Evolutionary conservation across 2,888 invertebrate species (phyloP), one percentile per base, ranked within the genome.

Genomic region (Matsumyia berberina): DNA sequence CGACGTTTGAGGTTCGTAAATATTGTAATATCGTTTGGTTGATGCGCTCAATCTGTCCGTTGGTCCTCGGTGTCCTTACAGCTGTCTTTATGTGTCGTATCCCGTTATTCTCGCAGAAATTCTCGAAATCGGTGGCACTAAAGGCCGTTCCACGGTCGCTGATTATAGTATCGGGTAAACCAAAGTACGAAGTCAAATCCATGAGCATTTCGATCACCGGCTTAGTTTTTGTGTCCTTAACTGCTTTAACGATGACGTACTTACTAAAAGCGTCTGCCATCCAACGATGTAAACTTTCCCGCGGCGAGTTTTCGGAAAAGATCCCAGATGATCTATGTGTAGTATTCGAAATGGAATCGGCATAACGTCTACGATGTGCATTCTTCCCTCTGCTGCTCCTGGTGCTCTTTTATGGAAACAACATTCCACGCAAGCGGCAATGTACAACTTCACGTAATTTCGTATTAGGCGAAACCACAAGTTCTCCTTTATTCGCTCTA

Each of bases 401-500:
- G 44, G 53, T 5, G 12, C 11, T 12, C 49, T 24, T 31, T 77
- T 69, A 37, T 58, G 31, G 19, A 66, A 72, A 24, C n/a, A 15
- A 88, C 73, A 0, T 31, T 31, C 31, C 31, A 86, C 53, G 37
- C 86, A 87, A 4, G 82, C 78, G 2, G 55, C 35, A 6, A 53
- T 73, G 42, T 79, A 85, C 9, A 49, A 53, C 33, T 86, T 85
- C 2, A 86, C 81, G 35, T 79, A 86, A 17, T 82, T 78, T 8
- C 82, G 37, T 55, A 80, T 62, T 46, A 60, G 77, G 7, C 79
- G 81, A 35, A 87, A 85, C 86, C 86, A 86, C 44, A 69, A 69
- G 12, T 15, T 15, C 12, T 55, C 15, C 5, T 5, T n/a, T 31
- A 39, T 39, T 11, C 55, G 55, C 2, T 60, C 66, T n/a, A n/a